Conservation (phyloP, 2,888 invertebrate genomes). For the Macrostomum cliftonense region DNA sequence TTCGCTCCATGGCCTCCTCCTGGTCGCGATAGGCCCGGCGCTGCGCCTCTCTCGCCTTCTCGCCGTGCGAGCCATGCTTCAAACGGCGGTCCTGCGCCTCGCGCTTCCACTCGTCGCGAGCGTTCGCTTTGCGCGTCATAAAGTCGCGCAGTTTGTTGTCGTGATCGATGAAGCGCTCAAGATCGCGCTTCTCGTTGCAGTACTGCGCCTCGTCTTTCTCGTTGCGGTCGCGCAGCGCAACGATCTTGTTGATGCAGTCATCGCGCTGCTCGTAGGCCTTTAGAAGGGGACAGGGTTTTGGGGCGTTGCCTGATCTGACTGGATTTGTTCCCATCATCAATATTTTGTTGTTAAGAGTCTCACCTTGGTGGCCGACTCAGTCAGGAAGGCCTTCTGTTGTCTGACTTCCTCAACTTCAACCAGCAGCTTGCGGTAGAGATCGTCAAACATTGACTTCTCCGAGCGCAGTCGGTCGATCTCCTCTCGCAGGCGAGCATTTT, state of each 20-base stretch:
- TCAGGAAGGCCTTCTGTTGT: constrained; percentile 56
- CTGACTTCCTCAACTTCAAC: constrained; percentile 57
- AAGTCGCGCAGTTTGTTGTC: constrained; percentile 64
- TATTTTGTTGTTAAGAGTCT: too few species aligned
- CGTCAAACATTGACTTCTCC: constrained; percentile 61
- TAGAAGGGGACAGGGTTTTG: too few species aligned
- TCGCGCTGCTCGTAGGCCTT: constrained; percentile 17
- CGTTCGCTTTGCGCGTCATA: constrained; percentile 55
- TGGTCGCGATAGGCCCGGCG: constrained; percentile 52
- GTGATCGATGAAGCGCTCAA: constrained; percentile 61
- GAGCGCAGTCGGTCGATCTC: constrained; percentile 60
- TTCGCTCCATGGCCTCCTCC: constrained; percentile 52
- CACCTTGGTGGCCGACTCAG: constrained; percentile 62
- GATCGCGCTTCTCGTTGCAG: constrained; percentile 60
- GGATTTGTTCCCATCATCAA: too few species aligned
- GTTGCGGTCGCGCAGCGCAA: constrained; percentile 55
- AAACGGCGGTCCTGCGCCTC: constrained; percentile 39
- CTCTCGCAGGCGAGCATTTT: constrained; percentile 43
- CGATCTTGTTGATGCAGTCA: constrained; percentile 48
- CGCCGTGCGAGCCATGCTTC: constrained; percentile 42
- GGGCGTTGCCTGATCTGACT: too few species aligned
- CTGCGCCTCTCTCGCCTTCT: constrained; percentile 46
- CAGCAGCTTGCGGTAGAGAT: constrained; percentile 55
- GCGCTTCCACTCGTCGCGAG: constrained; percentile 38
- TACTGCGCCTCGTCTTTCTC: constrained; percentile 50